A percentile compares a stretch with the other conserved stretches of the same genome.
phyloP scores from a whole-genome alignment of 2,888 invertebrate species.

The Trichopria drosophilae region DNA sequence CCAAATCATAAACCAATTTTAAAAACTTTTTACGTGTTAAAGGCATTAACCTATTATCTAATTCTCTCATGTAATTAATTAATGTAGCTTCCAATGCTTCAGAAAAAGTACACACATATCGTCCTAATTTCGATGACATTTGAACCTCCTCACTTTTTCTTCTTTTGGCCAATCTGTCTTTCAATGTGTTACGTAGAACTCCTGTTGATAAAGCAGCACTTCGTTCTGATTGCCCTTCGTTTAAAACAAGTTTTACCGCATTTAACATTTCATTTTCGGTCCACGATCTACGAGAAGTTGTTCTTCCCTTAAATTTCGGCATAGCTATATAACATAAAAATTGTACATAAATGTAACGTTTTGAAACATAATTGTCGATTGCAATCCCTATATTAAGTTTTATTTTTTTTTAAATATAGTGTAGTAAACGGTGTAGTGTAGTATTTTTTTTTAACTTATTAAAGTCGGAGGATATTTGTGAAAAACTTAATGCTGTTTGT shows the following conservation, averaged over 20 bases:
- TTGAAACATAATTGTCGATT: too few species aligned
- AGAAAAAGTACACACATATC: slow-evolving; percentile 8
- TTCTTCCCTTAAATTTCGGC: slow-evolving; percentile 1
- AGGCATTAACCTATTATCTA: slow-evolving; percentile 6
- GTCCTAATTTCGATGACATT: slow-evolving; percentile 11
- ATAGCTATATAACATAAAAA: slow-evolving; percentile 3
- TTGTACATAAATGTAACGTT: too few species aligned
- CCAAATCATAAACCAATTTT: slow-evolving; percentile 13
- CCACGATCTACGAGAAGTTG: not conserved
- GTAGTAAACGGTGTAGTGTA: too few species aligned
- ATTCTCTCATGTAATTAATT: slow-evolving; percentile 2
- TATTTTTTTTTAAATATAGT: too few species aligned
- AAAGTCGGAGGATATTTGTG: too few species aligned
- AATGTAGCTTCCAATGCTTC: not conserved
- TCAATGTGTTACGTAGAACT: too few species aligned
- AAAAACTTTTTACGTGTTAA: slow-evolving; percentile 6
- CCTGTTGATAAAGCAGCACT: too few species aligned
- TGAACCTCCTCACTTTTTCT: slow-evolving; percentile 10
- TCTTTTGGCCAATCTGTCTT: too few species aligned
- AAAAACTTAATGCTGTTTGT: too few species aligned
- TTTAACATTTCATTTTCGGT: not conserved
- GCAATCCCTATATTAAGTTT: too few species aligned
- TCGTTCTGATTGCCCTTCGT: too few species aligned
- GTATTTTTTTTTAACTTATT: too few species aligned
- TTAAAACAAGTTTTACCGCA: not conserved